These are phyloP conservation scores for Schizopygopsis malacanthus DNA, from an alignment of 2,797 vertebrate species.

Conservation along the genomic window DNA sequence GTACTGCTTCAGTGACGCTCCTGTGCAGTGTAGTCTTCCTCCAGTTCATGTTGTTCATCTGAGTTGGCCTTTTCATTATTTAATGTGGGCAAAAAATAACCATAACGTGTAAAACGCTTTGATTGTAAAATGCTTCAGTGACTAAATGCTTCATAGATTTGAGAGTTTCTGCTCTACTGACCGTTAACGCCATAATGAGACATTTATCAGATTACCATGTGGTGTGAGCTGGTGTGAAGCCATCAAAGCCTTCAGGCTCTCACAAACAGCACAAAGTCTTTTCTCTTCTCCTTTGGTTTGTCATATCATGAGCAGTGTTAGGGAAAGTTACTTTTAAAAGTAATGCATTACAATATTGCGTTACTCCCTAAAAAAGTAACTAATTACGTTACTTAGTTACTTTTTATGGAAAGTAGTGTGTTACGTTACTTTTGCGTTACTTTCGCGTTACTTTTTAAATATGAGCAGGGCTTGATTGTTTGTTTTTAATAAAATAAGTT, in stretches of 20 bases:
- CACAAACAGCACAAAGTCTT: background rate
- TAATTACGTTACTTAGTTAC: too few relatives aligned
- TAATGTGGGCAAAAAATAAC: background rate
- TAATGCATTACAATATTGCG: too few relatives aligned
- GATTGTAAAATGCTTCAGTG: background rate
- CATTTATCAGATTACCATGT: conserved; percentile 28
- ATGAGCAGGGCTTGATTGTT: too few relatives aligned
- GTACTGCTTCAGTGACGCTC: conserved; percentile 14
- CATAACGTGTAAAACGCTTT: background rate
- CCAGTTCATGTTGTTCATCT: background rate
- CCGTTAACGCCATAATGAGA: conserved; percentile 10
- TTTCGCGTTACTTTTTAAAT: too few relatives aligned
- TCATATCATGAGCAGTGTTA: too few relatives aligned
- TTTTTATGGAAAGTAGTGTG: too few relatives aligned
- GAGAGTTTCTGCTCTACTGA: conserved; percentile 17
- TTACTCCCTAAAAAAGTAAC: too few relatives aligned
- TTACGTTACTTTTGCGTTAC: too few relatives aligned
- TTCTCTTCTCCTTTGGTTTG: background rate
- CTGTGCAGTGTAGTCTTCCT: background rate
- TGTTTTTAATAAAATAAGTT: too few relatives aligned
- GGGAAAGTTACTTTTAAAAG: too few relatives aligned
- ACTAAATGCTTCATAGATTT: conserved; percentile 23
- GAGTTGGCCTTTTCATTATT: conserved; percentile 3
- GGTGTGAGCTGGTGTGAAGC: conserved; percentile 33
- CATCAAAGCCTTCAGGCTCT: conserved; percentile 23